Percentiles rank a stretch among this genome's conserved stretches.
Conservation (phyloP, 2,797 vertebrate genomes). For the Carduelis carduelis region DNA sequence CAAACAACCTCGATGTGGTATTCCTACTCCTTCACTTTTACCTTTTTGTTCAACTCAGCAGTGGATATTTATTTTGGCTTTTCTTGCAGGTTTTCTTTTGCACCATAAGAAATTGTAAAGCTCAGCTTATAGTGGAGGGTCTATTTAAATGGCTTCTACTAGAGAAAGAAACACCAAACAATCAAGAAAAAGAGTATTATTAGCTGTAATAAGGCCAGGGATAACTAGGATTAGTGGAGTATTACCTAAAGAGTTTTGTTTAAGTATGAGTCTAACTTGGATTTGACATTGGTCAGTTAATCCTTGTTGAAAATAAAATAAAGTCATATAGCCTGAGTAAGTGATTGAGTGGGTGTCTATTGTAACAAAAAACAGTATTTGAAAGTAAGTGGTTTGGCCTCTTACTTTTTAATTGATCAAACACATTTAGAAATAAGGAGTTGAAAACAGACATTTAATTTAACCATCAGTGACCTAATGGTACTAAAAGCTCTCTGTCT, state of each 20-base stretch:
- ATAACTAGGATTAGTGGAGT: not conserved
- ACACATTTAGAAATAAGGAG: not conserved
- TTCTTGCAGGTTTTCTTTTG: not conserved
- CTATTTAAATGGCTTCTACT: not conserved
- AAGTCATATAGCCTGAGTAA: not conserved
- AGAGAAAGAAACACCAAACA: not conserved
- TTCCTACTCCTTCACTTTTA: constrained; percentile 7
- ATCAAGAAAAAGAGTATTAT: not conserved
- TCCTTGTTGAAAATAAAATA: not conserved
- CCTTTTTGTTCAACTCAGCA: not conserved
- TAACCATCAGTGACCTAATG: not conserved
- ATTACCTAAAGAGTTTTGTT: not conserved
- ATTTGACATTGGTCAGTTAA: not conserved
- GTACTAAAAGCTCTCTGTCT: not conserved
- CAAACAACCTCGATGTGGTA: not conserved
- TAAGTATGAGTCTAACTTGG: not conserved
- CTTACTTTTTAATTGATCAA: not conserved
- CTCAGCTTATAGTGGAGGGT: not conserved
- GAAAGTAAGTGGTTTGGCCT: not conserved
- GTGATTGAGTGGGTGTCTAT: not conserved
- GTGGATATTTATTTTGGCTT: not conserved
- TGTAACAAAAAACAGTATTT: not conserved
- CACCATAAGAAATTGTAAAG: not conserved
- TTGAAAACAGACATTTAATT: not conserved
- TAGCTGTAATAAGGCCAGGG: not conserved